These are phyloP conservation scores for Typhlichthys eigenmanni DNA, from an alignment of 2,797 vertebrate species.

Conservation along the genomic window DNA sequence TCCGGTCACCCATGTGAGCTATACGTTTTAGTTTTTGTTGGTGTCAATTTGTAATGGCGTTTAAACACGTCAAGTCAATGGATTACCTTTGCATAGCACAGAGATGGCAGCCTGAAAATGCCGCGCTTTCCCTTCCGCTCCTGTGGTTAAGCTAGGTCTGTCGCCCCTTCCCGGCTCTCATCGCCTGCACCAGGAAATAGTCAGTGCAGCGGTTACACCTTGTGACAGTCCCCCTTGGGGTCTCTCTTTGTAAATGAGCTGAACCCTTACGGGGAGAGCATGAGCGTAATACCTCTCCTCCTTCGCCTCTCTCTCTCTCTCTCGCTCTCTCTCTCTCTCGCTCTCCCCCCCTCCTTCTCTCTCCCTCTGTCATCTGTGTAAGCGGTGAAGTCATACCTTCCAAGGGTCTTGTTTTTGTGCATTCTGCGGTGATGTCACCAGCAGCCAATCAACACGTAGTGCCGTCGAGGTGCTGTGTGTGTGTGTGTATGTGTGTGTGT, in stretches of 20 bases:
- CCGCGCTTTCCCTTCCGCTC: background rate
- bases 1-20: no score
- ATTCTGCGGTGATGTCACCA: slow-evolving; percentile 78
- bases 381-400: slow-evolving; percentile 83
- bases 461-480: slow-evolving; percentile 49
- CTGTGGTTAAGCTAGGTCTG: no score
- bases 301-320: slow-evolving; percentile 37
- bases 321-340: slow-evolving; percentile 27
- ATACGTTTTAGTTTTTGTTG: no score
- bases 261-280: slow-evolving; percentile 42
- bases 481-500: slow-evolving; percentile 18
- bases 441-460: slow-evolving; percentile 78
- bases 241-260: slow-evolving; percentile 75
- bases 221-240: slow-evolving; percentile 45
- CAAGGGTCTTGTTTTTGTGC: slow-evolving; percentile 72
- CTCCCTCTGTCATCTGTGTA: slow-evolving; percentile 58
- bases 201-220: slow-evolving; percentile 47
- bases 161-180: background rate
- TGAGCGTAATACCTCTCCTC: slow-evolving; percentile 49
- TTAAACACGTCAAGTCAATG: background rate
- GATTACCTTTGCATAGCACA: background rate
- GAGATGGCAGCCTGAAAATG: slow-evolving; percentile 1
- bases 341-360: slow-evolving; percentile 45
- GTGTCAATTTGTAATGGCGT: background rate
- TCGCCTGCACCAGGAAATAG: background rate